Percentiles rank a stretch among this genome's conserved stretches.
These are phyloP conservation scores for Acanthosepion esculentum DNA, from an alignment of 2,888 invertebrate genomes.

Conservation along the genomic window DNA sequence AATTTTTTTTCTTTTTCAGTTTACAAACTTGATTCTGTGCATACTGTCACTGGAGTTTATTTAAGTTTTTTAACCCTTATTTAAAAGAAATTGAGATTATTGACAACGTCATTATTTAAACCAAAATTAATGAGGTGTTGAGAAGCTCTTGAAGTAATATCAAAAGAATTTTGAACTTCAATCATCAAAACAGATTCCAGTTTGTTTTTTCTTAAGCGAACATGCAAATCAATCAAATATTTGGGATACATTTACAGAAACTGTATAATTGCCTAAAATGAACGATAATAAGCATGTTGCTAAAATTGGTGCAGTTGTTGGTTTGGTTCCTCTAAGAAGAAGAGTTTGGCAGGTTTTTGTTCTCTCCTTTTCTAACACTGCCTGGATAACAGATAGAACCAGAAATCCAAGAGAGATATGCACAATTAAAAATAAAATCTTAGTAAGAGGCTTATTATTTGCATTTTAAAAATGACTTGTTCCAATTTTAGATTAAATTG, in stretches of 20 bases:
- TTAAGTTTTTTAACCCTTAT: neutral
- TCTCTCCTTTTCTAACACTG: neutral
- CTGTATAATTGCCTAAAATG: neutral
- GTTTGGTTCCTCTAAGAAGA: neutral
- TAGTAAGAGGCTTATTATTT: neutral
- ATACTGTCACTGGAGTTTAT: too few species aligned
- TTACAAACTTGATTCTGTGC: neutral
- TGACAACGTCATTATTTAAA: neutral
- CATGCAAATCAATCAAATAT: neutral
- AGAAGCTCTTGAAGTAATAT: neutral
- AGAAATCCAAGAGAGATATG: neutral
- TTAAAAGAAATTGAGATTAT: neutral
- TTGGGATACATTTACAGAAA: neutral
- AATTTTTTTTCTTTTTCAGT: neutral
- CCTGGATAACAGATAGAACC: neutral
- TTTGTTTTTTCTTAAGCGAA: neutral
- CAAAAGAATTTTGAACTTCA: neutral
- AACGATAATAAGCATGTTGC: neutral
- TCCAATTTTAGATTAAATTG: neutral
- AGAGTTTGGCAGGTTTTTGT: neutral
- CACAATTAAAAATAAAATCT: too few species aligned
- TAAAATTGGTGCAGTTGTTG: neutral
- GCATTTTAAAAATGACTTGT: neutral
- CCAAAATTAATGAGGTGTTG: neutral
- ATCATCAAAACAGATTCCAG: neutral